Percentiles rank a stretch among this genome's conserved stretches.
phyloP scores from a whole-genome alignment of 2,797 vertebrate species.

The Dromococcyx pavoninus region DNA sequence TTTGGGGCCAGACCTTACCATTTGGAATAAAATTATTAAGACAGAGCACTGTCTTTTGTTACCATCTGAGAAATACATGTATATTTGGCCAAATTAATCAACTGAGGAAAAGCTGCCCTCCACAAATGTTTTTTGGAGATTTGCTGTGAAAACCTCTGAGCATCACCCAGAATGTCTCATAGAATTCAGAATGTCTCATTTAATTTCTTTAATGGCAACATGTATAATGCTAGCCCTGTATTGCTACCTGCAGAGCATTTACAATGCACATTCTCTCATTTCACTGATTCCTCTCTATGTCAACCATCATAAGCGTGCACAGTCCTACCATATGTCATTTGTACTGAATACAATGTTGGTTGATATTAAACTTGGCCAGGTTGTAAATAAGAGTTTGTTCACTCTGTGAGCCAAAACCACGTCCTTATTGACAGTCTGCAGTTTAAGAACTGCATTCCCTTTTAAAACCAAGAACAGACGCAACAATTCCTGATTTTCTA shows the following conservation, averaged over 20 bases:
- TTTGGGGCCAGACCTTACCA: background rate
- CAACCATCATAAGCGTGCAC: background rate
- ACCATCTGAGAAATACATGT: background rate
- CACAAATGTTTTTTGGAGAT: background rate
- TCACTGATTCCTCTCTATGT: background rate
- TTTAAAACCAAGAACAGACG: background rate
- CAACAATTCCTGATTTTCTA: background rate
- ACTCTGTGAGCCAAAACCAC: background rate
- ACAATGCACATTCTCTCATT: background rate
- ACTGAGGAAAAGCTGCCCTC: background rate
- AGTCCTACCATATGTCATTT: background rate
- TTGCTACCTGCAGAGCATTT: slow-evolving; percentile 7
- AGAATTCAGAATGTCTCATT: background rate
- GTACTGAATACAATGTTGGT: background rate
- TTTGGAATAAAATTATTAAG: background rate
- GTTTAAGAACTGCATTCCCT: background rate
- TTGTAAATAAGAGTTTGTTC: background rate
- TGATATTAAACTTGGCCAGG: background rate
- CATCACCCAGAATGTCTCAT: background rate
- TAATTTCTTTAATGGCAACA: slow-evolving; percentile 10
- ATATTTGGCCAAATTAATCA: background rate
- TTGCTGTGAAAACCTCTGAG: background rate
- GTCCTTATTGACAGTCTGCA: background rate
- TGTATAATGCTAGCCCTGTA: background rate
- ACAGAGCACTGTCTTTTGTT: background rate